phyloP scores from a whole-genome alignment of 2,113 vertebrate genomes.

The Ptilonorhynchus violaceus region DNA sequence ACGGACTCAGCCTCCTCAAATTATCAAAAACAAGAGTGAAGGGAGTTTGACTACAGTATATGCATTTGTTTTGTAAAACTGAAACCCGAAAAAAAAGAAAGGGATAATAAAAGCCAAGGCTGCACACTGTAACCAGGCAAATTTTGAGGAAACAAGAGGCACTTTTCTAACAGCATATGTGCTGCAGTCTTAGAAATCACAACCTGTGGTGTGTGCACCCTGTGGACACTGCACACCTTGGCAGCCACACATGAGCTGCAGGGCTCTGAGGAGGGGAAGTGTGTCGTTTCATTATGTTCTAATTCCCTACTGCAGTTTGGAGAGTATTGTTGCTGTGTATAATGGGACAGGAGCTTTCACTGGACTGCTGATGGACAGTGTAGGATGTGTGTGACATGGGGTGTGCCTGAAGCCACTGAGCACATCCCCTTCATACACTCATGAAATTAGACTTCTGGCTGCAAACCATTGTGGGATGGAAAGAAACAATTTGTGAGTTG shows the following conservation, averaged over 20 bases:
- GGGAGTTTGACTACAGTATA: not conserved
- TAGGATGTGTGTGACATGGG: rapidly evolving
- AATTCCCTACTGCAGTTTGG: not conserved
- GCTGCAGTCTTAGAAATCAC: not conserved
- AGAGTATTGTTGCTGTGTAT: not conserved
- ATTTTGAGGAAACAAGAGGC: not conserved
- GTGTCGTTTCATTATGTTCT: not conserved
- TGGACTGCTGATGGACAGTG: not conserved
- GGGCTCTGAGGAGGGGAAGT: not conserved
- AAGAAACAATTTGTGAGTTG: not conserved
- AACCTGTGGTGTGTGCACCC: not conserved
- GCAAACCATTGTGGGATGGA: not conserved
- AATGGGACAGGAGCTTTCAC: not conserved
- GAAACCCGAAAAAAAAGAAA: not conserved
- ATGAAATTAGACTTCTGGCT: not conserved
- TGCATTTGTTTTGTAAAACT: not conserved
- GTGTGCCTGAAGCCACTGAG: not conserved
- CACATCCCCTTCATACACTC: not conserved
- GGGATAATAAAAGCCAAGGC: not conserved
- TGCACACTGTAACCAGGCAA: not conserved
- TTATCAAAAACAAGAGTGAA: not conserved
- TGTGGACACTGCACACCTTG: not conserved
- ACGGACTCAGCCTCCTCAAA: not conserved
- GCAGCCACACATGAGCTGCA: not conserved
- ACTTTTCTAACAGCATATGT: not conserved